A percentile compares a stretch with the other conserved stretches of the same genome.
phyloP scores from a whole-genome alignment of 2,113 vertebrate genomes.

The Patagioenas fasciata region DNA sequence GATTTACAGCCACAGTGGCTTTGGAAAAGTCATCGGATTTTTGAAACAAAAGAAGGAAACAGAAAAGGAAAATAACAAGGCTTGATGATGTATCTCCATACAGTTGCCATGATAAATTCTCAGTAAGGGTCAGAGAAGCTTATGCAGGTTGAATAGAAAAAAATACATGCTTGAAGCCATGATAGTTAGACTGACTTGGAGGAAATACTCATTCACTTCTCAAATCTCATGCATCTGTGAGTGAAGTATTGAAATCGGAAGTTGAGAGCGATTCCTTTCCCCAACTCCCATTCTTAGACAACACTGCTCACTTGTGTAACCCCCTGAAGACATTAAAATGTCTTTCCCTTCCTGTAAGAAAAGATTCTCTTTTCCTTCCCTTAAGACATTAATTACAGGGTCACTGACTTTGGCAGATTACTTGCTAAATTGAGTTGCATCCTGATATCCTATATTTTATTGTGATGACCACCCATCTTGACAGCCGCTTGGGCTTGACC shows the following conservation, averaged over 20 bases:
- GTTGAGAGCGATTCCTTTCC: not conserved
- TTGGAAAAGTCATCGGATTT: not conserved
- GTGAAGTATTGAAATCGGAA: not conserved
- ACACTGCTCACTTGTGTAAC: not conserved
- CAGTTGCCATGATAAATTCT: not conserved
- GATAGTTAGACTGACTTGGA: not conserved
- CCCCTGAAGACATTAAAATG: slow-evolving; percentile 60
- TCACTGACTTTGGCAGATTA: slow-evolving; percentile 54
- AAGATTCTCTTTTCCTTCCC: slow-evolving; percentile 50
- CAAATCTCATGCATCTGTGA: slow-evolving; percentile 30
- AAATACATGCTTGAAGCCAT: not conserved
- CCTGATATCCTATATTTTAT: slow-evolving; percentile 48
- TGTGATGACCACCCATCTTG: slow-evolving; percentile 57
- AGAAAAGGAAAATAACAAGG: not conserved
- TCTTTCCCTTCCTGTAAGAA: slow-evolving; percentile 56
- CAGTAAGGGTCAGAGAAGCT: not conserved
- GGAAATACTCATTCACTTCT: not conserved
- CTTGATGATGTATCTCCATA: not conserved
- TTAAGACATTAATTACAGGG: slow-evolving; percentile 53
- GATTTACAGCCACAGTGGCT: not conserved
- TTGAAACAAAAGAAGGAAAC: not conserved
- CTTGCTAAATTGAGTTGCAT: slow-evolving; percentile 54
- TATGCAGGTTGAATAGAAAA: not conserved
- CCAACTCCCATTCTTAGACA: slow-evolving; percentile 22
- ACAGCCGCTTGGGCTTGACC: slow-evolving; percentile 35